Base-by-base conservation (phyloP, 2,113 vertebrate genomes). In the Bubo scandiacus region DNA sequence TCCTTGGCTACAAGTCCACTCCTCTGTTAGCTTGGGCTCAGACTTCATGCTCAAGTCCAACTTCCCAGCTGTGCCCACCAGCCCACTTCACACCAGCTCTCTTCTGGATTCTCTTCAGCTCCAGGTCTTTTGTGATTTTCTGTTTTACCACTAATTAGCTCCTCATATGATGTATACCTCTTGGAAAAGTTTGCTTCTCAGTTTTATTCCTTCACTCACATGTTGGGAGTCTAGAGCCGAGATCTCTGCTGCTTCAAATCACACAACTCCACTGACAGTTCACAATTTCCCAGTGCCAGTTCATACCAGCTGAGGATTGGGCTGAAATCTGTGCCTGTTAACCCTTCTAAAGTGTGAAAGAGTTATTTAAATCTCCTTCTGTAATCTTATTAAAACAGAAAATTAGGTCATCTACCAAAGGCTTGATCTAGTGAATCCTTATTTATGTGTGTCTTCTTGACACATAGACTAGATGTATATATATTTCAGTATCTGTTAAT, bases 401-500 rank as follows among this genome's bases (percentile, higher is more conserved):
- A 95, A 96, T 93, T 15, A 68, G 93, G 73, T 75, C 87, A 85
- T 47, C 61, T 90, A 91, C 43, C 49, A 87, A 89, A 90, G 36
- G 12, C 54, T 91, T 72, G n/a, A 96, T 68, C 66, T 68, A 91
- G 84, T 57, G 92, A 92, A 96, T 87, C 91, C 74, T 85, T 82
- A 95, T 71, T 54, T 90, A 81, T 45, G 63, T 27, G 59, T 88
- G 32, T 65, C 51, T 65, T 75, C 78, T n/a, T 73, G 84, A 87
- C 40, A 68, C 52, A 47, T 0, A 90, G 78, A 57, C 65, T 75
- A 90, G 73, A 75, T 57, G 61, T 77, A 95, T 96, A 91, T 73
- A 90, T 95, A 96, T 97, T 97, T 96, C 91, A 96, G 74, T 43
- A 77, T 79, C 90, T 95, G 30, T 79, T 96, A 90, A 94, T 92